Evolutionary conservation across 1,140 invertebrate genomes (phyloP), one percentile per base, ranked within the genome.

Genomic region (Ceratina australensis): DNA sequence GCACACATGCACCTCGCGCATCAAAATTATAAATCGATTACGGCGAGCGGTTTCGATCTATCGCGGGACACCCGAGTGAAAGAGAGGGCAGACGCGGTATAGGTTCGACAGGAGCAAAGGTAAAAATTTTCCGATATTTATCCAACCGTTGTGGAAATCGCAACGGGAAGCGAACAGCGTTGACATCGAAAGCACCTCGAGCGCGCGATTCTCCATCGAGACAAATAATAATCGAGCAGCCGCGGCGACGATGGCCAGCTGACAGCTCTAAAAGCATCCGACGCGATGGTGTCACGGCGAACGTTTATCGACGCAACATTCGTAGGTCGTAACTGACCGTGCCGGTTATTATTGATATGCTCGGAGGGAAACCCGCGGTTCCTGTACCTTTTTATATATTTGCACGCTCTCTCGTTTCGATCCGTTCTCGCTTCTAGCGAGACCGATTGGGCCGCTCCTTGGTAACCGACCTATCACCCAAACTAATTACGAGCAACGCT

Each of bases 401-500:
- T 26, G 8, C 22, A 2, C 42, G 24, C 63, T 65, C 16, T 47
- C 8, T 42, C 33, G 33, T 10, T 42, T 42, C 33, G 33, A 42
- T 42, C 33, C 33, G 33, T 42, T 54, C n/a, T 22, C 13, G 16
- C 28, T 28, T 18, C 57, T 59, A 20, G 71, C 60, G 28, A 59
- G 24, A 74, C 24, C 71, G 66, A 73, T 78, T 54, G 61, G 69
- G 69, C 18, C 50, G 59, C 57, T 69, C 20, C 65, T 80, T 57
- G 64, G 22, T 61, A 24, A 50, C 72, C 22, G 73, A 67, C 28
- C 57, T 60, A 64, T 56, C 72, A 72, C 63, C 65, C 47, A 68
- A 68, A 80, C 72, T 80, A 80, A 80, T 80, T 80, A 80, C 78
- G 24, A 63, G 56, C 64, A 16, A 20, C 56, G 78, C n/a, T 60